phyloP scores from a whole-genome alignment of 2,888 invertebrate species.

The Drosophila acutilabella region DNA sequence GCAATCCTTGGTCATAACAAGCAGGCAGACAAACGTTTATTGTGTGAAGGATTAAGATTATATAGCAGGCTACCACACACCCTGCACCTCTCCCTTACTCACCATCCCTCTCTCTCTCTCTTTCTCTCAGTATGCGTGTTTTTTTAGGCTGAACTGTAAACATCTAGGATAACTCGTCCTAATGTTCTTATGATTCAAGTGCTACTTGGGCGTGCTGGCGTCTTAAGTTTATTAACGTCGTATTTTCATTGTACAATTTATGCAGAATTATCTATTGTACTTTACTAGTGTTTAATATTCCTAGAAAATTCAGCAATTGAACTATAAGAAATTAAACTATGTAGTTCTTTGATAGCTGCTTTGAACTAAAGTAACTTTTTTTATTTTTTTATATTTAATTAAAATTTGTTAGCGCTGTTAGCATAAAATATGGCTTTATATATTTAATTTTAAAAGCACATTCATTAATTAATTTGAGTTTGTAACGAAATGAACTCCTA shows the following conservation, averaged over 20 bases:
- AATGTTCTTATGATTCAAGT: conserved; percentile 73
- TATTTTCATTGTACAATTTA: conserved; percentile 31
- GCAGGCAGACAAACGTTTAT: conserved; percentile 60
- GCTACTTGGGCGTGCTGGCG: conserved; percentile 71
- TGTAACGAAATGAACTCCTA: too few species aligned
- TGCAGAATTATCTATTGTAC: conserved; percentile 23
- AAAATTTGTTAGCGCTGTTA: too few species aligned
- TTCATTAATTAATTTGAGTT: too few species aligned
- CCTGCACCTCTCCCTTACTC: conserved; percentile 26
- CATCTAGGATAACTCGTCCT: conserved; percentile 31
- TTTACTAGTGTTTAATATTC: conserved; percentile 3
- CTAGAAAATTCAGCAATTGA: background rate
- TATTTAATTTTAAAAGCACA: too few species aligned
- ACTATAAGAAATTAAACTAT: background rate
- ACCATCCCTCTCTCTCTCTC: conserved; percentile 5
- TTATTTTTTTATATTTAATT: too few species aligned
- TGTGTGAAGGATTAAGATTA: conserved; percentile 80
- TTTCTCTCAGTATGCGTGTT: conserved; percentile 20
- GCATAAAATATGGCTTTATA: too few species aligned
- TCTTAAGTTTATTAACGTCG: conserved; percentile 66
- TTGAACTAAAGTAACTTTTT: too few species aligned
- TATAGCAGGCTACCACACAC: conserved; percentile 44
- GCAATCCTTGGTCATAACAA: conserved; percentile 9
- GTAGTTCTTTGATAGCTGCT: background rate
- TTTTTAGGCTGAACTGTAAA: conserved; percentile 59